Percentiles rank a stretch among this genome's conserved stretches.
phyloP scores from a whole-genome alignment of 2,113 vertebrate genomes.

The Microcebus murinus region DNA sequence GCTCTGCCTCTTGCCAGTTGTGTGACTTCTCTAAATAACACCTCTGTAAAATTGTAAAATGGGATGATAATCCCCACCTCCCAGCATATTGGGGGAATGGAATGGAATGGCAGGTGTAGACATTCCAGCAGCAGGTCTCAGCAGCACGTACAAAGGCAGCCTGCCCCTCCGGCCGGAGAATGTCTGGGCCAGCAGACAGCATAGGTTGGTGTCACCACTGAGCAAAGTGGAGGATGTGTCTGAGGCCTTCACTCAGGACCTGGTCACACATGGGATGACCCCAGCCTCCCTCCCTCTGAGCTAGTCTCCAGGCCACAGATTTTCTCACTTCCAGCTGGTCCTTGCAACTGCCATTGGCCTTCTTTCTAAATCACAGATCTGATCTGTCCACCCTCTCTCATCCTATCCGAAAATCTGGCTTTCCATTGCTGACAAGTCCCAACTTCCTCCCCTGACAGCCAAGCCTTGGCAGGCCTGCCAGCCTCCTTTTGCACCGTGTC shows the following conservation, averaged over 20 bases:
- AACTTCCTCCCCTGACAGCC: neutral
- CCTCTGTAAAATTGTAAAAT: neutral
- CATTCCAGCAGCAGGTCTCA: rapidly evolving
- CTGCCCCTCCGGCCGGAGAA: neutral
- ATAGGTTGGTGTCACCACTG: rapidly evolving
- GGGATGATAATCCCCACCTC: neutral
- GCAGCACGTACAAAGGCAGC: rapidly evolving
- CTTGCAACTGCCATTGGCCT: neutral
- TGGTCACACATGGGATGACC: rapidly evolving
- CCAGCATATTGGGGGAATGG: rapidly evolving
- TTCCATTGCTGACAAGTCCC: neutral
- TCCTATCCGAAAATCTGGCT: neutral
- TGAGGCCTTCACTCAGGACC: neutral
- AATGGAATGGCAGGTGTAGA: neutral
- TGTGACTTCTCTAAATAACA: neutral
- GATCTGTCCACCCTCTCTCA: neutral
- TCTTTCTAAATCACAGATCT: neutral
- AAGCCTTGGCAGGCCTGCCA: rapidly evolving
- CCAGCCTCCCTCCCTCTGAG: neutral
- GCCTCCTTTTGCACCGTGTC: rapidly evolving
- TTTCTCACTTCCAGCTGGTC: neutral
- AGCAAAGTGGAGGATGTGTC: neutral
- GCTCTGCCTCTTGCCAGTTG: neutral
- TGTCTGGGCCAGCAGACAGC: neutral
- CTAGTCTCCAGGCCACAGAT: neutral